phyloP scores from a whole-genome alignment of 2,113 vertebrate species.

The Eptatretus burgeri region DNA sequence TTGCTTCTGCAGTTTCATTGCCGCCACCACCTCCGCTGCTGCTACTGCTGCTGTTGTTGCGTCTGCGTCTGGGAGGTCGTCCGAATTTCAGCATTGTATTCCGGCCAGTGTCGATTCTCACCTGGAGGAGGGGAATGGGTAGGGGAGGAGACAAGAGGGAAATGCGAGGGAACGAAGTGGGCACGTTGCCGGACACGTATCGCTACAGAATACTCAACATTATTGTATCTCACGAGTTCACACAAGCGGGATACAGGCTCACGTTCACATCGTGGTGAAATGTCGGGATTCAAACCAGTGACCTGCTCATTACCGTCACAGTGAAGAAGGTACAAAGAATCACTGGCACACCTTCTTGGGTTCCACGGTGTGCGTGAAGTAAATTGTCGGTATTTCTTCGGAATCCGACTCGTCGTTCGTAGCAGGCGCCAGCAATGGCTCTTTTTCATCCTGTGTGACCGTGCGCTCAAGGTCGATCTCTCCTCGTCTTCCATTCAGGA shows the following conservation, averaged over 20 bases:
- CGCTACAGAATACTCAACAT: too few relatives aligned
- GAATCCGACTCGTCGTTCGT: neutral
- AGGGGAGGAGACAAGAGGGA: neutral
- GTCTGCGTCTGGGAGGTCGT: conserved; percentile 36
- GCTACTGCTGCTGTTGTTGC: conserved; percentile 57
- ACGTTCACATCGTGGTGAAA: too few relatives aligned
- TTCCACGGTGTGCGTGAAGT: neutral
- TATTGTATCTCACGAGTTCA: too few relatives aligned
- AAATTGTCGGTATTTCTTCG: neutral
- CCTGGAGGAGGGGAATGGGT: conserved; percentile 20
- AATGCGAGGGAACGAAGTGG: neutral
- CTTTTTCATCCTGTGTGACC: too few relatives aligned
- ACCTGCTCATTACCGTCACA: too few relatives aligned
- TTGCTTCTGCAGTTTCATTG: neutral
- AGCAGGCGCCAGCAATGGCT: too few relatives aligned
- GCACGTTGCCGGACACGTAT: too few relatives aligned
- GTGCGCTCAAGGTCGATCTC: too few relatives aligned
- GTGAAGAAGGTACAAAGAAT: too few relatives aligned
- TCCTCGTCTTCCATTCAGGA: too few relatives aligned
- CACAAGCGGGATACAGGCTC: too few relatives aligned
- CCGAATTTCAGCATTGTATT: conserved; percentile 88
- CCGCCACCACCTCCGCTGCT: conserved; percentile 38
- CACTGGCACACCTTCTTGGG: conserved; percentile 1
- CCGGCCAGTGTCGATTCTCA: conserved; percentile 86
- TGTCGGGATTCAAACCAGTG: too few relatives aligned